phyloP scores from a whole-genome alignment of 2,797 vertebrate species.

The Megalops cyprinoides region DNA sequence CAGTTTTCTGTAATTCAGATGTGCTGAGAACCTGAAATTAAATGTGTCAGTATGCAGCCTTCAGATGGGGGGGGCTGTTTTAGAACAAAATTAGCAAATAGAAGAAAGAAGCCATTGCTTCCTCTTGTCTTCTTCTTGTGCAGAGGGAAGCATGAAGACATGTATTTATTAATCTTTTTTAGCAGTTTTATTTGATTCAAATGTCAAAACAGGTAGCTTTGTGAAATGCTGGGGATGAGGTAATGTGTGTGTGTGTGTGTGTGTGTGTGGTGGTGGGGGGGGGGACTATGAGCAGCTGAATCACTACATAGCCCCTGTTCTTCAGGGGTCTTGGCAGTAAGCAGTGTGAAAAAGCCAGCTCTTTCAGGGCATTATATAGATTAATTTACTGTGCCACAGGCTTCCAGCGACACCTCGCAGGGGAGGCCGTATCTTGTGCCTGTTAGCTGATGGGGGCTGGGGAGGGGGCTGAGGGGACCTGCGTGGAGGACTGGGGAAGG shows the following conservation, averaged over 20 bases:
- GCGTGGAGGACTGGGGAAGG: slow-evolving; percentile 56
- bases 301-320: slow-evolving; percentile 74
- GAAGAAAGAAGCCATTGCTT: slow-evolving; percentile 63
- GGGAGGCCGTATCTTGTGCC: slow-evolving; percentile 65
- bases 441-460: slow-evolving; percentile 51
- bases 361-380: slow-evolving; percentile 84
- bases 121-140: slow-evolving; percentile 64
- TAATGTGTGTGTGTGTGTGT: slow-evolving; percentile 42
- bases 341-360: slow-evolving; percentile 79
- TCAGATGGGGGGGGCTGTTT: slow-evolving; percentile 57
- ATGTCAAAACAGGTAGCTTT: slow-evolving; percentile 9
- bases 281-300: slow-evolving; percentile 71
- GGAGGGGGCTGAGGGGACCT: slow-evolving; percentile 51
- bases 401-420: slow-evolving; percentile 65
- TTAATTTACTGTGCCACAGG: slow-evolving; percentile 77
- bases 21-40: slow-evolving; percentile 94
- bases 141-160: slow-evolving; percentile 71
- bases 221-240: slow-evolving; percentile 50
- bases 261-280: slow-evolving; percentile 40
- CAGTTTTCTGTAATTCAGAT: slow-evolving; percentile 91
- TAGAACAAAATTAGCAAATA: slow-evolving; percentile 73
- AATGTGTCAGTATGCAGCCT: slow-evolving; percentile 86
- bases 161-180: slow-evolving; percentile 66
- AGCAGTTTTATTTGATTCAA: slow-evolving; percentile 63
- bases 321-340: slow-evolving; percentile 75